Percentiles rank a stretch among this genome's conserved stretches.
phyloP scores from a whole-genome alignment of 2,113 vertebrate genomes.

The Girardinichthys multiradiatus region DNA sequence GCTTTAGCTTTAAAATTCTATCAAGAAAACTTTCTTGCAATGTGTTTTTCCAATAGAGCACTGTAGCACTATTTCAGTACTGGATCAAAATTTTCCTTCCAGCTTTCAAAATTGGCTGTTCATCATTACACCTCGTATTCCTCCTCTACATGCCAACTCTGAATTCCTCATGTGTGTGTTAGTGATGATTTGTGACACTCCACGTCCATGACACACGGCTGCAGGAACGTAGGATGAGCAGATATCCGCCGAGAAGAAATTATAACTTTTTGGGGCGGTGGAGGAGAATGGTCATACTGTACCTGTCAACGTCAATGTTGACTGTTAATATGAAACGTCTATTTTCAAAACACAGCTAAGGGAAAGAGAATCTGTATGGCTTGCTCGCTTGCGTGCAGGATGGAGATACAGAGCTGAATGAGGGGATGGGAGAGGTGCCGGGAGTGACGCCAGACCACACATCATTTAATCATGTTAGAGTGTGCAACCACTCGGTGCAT shows the following conservation, averaged over 20 bases:
- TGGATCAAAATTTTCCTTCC: not conserved
- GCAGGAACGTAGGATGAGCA: conserved; percentile 26
- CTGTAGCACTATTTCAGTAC: not conserved
- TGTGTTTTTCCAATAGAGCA: conserved; percentile 4
- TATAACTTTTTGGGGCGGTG: not conserved
- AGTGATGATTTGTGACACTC: conserved; percentile 46
- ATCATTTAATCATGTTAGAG: conserved; percentile 78
- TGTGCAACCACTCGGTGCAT: conserved; percentile 69
- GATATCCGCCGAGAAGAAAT: conserved; percentile 15
- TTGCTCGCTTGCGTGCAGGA: conserved; percentile 30
- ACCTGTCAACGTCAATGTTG: conserved; percentile 73
- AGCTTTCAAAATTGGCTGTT: not conserved
- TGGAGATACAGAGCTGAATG: conserved; percentile 52
- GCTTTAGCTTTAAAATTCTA: not conserved
- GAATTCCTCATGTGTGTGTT: conserved; percentile 57
- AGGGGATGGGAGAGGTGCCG: conserved; percentile 67
- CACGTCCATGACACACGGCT: conserved; percentile 35
- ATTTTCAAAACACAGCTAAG: conserved; percentile 73
- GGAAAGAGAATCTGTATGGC: conserved; percentile 59
- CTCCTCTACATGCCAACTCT: conserved; percentile 28
- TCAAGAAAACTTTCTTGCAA: not conserved
- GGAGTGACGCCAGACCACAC: conserved; percentile 77
- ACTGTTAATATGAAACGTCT: conserved; percentile 72
- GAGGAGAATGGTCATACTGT: conserved; percentile 50
- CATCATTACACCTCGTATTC: conserved; percentile 1